phyloP scores from a whole-genome alignment of 2,797 vertebrate species.

The Mormyrops boulengeri region DNA sequence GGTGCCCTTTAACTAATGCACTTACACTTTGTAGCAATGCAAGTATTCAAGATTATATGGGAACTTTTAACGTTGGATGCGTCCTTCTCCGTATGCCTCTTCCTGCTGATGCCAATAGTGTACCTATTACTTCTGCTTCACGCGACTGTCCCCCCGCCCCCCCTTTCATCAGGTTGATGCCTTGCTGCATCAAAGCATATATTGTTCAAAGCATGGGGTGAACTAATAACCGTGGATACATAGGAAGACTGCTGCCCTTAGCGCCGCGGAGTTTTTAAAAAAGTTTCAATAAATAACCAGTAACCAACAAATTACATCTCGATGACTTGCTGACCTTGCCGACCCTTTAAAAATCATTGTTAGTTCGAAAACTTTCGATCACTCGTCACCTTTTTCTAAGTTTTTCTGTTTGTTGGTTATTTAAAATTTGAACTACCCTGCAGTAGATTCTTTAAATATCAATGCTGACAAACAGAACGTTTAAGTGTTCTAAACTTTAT shows the following conservation, averaged over 20 bases:
- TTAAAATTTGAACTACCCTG: background rate
- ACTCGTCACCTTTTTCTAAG: background rate
- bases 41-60: background rate
- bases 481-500: background rate
- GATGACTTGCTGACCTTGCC: background rate
- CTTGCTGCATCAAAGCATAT: slow-evolving; percentile 1
- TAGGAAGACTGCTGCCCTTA: background rate
- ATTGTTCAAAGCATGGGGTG: slow-evolving; percentile 18
- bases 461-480: background rate
- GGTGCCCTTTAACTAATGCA: background rate
- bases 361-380: background rate
- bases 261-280: background rate
- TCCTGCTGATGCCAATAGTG: background rate
- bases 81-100: background rate
- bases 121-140: background rate
- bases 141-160: background rate
- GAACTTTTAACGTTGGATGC: background rate
- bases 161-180: background rate
- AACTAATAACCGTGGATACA: slow-evolving; percentile 29
- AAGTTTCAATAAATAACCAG: background rate
- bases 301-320: background rate
- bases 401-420: background rate
- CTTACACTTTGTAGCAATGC: background rate
- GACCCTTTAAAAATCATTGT: background rate
- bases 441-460: background rate